A percentile compares a stretch with the other conserved stretches of the same genome.
These are phyloP conservation scores for Bolinopsis microptera DNA, from an alignment of 37 sponge, comb jelly and placozoan species.

Conservation along the genomic window DNA sequence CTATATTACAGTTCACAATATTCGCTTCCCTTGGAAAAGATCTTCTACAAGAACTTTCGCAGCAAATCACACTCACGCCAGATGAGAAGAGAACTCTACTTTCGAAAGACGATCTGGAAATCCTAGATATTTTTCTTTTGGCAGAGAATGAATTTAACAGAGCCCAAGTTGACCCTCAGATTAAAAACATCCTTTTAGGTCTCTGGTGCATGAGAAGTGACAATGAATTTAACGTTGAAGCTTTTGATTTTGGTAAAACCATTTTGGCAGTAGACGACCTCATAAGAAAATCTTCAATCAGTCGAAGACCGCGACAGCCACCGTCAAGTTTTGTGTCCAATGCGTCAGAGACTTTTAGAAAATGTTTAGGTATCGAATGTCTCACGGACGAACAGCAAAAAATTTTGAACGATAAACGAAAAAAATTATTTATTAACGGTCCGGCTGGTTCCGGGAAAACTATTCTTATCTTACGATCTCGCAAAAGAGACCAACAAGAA, in stretches of 20 bases:
- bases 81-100: background rate
- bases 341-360: background rate
- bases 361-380: background rate
- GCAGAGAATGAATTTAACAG: no score
- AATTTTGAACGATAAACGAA: background rate
- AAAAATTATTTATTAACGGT: background rate
- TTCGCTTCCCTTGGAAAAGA: background rate
- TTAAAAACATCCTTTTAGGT: background rate
- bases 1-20: background rate
- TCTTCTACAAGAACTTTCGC: background rate
- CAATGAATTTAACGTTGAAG: background rate
- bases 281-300: background rate
- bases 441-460: background rate
- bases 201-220: background rate
- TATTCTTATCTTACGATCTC: background rate
- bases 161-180: background rate
- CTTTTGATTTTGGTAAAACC: background rate
- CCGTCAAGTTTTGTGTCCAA: background rate
- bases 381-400: background rate
- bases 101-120: background rate
- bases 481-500: no score
- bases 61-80: background rate
- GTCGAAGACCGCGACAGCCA: background rate
- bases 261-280: background rate
- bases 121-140: background rate